These are phyloP conservation scores for Slavum lentiscoides DNA, from an alignment of 2,888 invertebrate genomes.

Conservation along the genomic window DNA sequence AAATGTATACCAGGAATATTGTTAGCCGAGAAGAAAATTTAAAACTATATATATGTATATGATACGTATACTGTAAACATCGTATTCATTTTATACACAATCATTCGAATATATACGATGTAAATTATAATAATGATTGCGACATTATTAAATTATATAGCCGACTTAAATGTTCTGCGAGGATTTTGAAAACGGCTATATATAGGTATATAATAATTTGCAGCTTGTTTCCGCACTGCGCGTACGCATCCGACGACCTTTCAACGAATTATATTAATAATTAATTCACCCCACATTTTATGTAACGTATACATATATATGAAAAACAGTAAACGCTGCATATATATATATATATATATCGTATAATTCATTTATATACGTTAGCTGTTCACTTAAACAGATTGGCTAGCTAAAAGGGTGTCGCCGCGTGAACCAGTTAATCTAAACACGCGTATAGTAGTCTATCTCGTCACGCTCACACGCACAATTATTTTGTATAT, in stretches of 20 bases:
- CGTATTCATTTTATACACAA: no score
- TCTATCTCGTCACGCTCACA: not conserved
- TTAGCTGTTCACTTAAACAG: not conserved
- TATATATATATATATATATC: not conserved
- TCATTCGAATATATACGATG: no score
- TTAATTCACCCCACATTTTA: not conserved
- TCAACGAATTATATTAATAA: not conserved
- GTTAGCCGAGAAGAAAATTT: no score
- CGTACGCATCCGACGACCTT: not conserved
- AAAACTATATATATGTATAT: no score
- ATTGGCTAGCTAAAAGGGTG: slow-evolving; percentile 22
- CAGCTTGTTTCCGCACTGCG: not conserved
- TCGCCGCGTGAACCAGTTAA: slow-evolving; percentile 31
- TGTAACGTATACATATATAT: no score
- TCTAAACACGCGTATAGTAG: slow-evolving; percentile 16
- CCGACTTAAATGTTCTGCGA: not conserved
- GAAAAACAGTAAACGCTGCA: not conserved
- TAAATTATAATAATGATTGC: no score
- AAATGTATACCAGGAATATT: no score
- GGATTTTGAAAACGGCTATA: not conserved
- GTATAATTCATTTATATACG: not conserved
- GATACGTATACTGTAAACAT: no score
- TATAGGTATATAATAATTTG: not conserved
- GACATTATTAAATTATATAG: no score
- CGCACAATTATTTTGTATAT: not conserved